Evolutionary conservation across 2,888 invertebrate genomes (phyloP).

Genomic region (Strigamia transsilvanica): DNA sequence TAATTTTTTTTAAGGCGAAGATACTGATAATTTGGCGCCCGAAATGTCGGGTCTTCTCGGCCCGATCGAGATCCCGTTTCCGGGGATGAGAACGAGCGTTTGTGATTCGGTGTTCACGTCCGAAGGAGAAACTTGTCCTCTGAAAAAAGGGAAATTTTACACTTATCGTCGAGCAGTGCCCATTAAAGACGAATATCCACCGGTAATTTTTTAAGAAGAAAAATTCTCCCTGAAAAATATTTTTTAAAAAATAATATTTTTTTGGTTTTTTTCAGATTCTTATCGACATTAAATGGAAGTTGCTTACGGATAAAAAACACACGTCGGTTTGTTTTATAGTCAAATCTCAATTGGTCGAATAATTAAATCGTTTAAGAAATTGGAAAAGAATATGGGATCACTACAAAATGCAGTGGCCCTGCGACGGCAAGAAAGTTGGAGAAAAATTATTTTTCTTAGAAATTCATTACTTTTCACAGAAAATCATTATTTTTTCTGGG

Average conservation of each 20-base stretch:
- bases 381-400: too few species aligned
- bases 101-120: background rate
- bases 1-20: background rate
- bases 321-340: background rate
- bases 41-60: background rate
- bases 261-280: background rate
- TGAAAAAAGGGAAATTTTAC: background rate
- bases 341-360: background rate
- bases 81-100: background rate
- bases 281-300: background rate
- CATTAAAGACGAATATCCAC: background rate
- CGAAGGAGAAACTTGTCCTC: background rate
- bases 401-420: too few species aligned
- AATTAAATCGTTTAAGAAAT: background rate
- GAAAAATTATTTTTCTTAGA: too few species aligned
- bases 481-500: too few species aligned
- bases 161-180: conserved; percentile 1
- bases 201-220: background rate
- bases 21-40: background rate
- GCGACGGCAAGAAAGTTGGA: too few species aligned
- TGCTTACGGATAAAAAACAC: background rate
- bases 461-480: too few species aligned
- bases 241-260: background rate
- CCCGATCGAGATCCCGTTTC: background rate
- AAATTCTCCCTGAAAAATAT: background rate